Evolutionary conservation across 2,888 invertebrate species (phyloP).

Genomic region (Calliphora vomitoria): DNA sequence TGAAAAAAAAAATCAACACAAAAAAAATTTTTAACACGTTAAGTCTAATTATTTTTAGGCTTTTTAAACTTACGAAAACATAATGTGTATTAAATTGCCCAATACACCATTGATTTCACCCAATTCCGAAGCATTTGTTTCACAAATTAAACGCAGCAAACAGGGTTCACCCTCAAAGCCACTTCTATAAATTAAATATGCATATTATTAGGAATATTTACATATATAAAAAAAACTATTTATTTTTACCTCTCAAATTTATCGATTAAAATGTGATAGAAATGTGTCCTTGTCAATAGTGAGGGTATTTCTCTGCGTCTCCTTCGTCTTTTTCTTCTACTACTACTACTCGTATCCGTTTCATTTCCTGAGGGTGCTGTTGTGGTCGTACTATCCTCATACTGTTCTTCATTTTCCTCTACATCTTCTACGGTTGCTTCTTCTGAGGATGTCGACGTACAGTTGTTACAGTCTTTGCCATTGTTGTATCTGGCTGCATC

Average conservation of each 20-base stretch:
- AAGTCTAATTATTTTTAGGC: too few relatives aligned
- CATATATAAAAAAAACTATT: neutral
- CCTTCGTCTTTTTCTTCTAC: constrained; percentile 41
- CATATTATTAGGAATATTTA: neutral
- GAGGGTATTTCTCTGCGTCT: constrained; percentile 72
- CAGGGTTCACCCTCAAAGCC: constrained; percentile 87
- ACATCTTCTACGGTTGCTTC: constrained; percentile 5
- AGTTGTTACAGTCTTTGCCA: constrained; percentile 48
- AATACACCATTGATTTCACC: constrained; percentile 87
- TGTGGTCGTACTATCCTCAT: constrained; percentile 11
- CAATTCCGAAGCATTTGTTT: constrained; percentile 85
- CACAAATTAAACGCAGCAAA: constrained; percentile 88
- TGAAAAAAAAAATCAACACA: neutral
- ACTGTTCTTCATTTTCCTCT: neutral
- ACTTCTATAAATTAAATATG: constrained; percentile 75
- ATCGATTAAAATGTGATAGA: constrained; percentile 80
- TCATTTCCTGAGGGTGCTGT: neutral
- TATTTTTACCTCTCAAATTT: constrained; percentile 79
- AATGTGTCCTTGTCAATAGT: constrained; percentile 78
- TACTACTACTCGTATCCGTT: constrained; percentile 46
- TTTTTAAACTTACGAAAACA: constrained; percentile 87
- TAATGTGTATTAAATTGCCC: constrained; percentile 88
- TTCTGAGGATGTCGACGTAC: constrained; percentile 27
- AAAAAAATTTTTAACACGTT: too few relatives aligned
- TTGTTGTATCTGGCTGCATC: constrained; percentile 53